Percentiles rank a stretch among this genome's conserved stretches.
These are phyloP conservation scores for Ethmia dodecea DNA, from an alignment of 2,888 invertebrate genomes.

Conservation along the genomic window DNA sequence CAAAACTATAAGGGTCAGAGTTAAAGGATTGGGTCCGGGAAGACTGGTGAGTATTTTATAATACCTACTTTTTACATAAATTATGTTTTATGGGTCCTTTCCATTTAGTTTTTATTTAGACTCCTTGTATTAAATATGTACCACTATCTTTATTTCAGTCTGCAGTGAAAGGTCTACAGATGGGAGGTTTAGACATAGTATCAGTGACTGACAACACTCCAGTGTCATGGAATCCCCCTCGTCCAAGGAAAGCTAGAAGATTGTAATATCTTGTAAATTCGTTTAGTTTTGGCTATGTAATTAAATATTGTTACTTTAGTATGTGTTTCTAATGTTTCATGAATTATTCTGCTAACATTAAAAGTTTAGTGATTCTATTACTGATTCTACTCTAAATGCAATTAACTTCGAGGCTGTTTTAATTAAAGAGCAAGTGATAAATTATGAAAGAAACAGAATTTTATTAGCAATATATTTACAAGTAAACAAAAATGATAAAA, in stretches of 20 bases:
- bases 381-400: too few relatives aligned
- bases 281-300: conserved; percentile 11
- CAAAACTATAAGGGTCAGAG: conserved; percentile 85
- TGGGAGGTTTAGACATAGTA: conserved; percentile 92
- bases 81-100: too few relatives aligned
- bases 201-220: conserved; percentile 95
- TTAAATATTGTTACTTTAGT: conserved; percentile 6
- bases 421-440: too few relatives aligned
- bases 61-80: background rate
- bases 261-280: conserved; percentile 73
- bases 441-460: too few relatives aligned
- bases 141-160: conserved; percentile 83
- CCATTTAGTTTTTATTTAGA: too few relatives aligned
- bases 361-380: too few relatives aligned
- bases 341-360: too few relatives aligned
- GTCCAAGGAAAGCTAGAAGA: conserved; percentile 90
- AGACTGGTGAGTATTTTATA: conserved; percentile 83
- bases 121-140: too few relatives aligned
- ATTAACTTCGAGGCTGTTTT: too few relatives aligned
- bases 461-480: too few relatives aligned
- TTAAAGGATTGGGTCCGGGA: conserved; percentile 92
- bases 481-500: too few relatives aligned
- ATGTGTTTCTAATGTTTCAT: conserved; percentile 11
- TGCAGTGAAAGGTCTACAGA: conserved; percentile 94
- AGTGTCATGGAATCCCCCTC: conserved; percentile 88